Percentiles rank a stretch among this genome's conserved stretches.
phyloP scores from a whole-genome alignment of 2,888 invertebrate species.

The Ophion slaviceki region DNA sequence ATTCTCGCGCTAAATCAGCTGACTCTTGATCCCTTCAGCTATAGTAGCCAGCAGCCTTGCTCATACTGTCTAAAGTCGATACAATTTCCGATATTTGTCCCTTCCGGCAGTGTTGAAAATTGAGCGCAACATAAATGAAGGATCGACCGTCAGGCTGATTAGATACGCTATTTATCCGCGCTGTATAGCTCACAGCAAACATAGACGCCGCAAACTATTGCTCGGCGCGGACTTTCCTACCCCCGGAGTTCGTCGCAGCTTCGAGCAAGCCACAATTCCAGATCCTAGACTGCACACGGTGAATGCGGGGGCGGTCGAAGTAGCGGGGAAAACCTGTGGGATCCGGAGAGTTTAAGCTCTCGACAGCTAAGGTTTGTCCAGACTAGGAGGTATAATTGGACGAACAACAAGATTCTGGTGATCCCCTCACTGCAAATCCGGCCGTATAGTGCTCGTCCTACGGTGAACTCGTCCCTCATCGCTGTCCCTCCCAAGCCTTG shows the following conservation, averaged over 20 bases:
- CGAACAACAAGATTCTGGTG: constrained; percentile 59
- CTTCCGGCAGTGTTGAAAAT: too few relatives aligned
- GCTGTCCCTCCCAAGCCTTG: constrained; percentile 25
- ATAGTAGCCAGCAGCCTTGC: too few relatives aligned
- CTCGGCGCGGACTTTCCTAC: constrained; percentile 9
- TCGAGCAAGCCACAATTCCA: constrained; percentile 44
- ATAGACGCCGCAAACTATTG: constrained; percentile 35
- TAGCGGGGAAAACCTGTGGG: constrained; percentile 38
- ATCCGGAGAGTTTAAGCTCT: constrained; percentile 58
- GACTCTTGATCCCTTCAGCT: too few relatives aligned
- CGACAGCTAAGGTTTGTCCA: constrained; percentile 55
- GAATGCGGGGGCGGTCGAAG: constrained; percentile 24
- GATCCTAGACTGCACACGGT: constrained; percentile 22
- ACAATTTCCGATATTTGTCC: not conserved
- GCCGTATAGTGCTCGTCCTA: constrained; percentile 31
- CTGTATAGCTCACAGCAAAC: constrained; percentile 23
- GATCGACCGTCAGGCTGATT: constrained; percentile 21
- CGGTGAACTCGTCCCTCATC: constrained; percentile 44
- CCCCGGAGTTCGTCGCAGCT: constrained; percentile 36
- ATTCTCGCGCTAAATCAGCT: too few relatives aligned
- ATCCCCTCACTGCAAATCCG: constrained; percentile 41
- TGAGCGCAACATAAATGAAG: not conserved
- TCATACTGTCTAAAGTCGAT: too few relatives aligned
- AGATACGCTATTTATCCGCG: not conserved
- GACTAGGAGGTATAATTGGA: constrained; percentile 62